phyloP scores from a whole-genome alignment of 2,797 vertebrate genomes.

The Holocentrus rufus region DNA sequence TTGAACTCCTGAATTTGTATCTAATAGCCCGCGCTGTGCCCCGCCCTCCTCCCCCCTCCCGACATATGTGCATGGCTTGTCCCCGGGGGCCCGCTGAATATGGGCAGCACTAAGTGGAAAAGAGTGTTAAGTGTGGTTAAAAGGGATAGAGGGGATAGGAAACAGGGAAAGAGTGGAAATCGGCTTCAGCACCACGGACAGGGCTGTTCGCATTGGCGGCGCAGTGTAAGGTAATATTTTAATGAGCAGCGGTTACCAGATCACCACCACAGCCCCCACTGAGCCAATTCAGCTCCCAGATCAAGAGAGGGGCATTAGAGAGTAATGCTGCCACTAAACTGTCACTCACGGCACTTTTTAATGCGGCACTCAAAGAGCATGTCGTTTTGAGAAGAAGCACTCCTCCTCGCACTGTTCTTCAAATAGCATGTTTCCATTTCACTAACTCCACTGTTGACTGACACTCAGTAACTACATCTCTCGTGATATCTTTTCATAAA shows the following conservation, averaged over 20 bases:
- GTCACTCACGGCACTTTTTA: slow-evolving; percentile 24
- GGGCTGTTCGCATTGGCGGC: slow-evolving; percentile 28
- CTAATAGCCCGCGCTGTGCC: slow-evolving; percentile 50
- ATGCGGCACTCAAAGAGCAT: slow-evolving; percentile 1
- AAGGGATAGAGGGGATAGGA: slow-evolving; percentile 52
- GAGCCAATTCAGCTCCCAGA: slow-evolving; percentile 35
- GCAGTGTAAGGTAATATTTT: slow-evolving; percentile 61
- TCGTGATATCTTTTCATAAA: slow-evolving; percentile 35
- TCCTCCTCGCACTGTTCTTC: slow-evolving; percentile 2
- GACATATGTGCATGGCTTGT: slow-evolving; percentile 38
- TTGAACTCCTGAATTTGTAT: slow-evolving; percentile 58
- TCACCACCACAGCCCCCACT: slow-evolving; percentile 31
- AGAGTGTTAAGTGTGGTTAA: slow-evolving; percentile 73
- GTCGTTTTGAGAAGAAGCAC: slow-evolving; percentile 24
- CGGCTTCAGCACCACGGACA: slow-evolving; percentile 27
- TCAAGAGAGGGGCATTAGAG: slow-evolving; percentile 21
- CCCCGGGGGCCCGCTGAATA: slow-evolving; percentile 44
- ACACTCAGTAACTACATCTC: not conserved
- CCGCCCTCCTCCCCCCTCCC: not conserved
- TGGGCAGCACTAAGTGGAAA: slow-evolving; percentile 69
- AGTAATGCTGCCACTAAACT: slow-evolving; percentile 2
- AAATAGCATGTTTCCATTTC: slow-evolving; percentile 45
- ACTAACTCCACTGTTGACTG: slow-evolving; percentile 16
- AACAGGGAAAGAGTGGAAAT: slow-evolving; percentile 49
- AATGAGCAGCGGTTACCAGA: slow-evolving; percentile 55